A percentile compares a stretch with the other conserved stretches of the same genome.
phyloP scores from a whole-genome alignment of 2,797 vertebrate species.

The Microchirus variegatus region DNA sequence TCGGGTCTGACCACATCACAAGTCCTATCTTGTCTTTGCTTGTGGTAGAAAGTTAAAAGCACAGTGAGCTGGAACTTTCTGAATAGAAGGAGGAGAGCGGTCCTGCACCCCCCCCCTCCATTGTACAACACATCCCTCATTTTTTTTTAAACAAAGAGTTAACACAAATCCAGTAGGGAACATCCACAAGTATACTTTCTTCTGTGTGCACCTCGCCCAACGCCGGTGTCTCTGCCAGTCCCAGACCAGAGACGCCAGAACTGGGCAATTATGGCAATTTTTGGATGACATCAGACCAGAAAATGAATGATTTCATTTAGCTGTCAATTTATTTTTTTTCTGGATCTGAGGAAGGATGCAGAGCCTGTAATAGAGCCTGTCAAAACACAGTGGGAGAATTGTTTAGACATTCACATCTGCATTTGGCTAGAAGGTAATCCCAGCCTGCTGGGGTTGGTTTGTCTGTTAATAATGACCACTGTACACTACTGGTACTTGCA shows the following conservation, averaged over 20 bases:
- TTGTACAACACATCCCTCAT: slow-evolving; percentile 11
- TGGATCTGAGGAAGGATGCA: slow-evolving; percentile 57
- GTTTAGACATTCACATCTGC: slow-evolving; percentile 71
- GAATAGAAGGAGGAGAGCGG: slow-evolving; percentile 47
- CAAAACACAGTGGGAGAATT: slow-evolving; percentile 71
- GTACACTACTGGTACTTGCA: slow-evolving; percentile 47
- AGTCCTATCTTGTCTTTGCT: slow-evolving; percentile 61
- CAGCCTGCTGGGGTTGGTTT: slow-evolving; percentile 51
- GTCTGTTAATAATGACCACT: slow-evolving; percentile 74
- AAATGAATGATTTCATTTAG: slow-evolving; percentile 83
- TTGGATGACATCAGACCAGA: slow-evolving; percentile 82
- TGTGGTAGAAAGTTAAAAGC: slow-evolving; percentile 55
- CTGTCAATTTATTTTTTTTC: slow-evolving; percentile 64
- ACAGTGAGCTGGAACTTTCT: slow-evolving; percentile 43
- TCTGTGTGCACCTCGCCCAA: slow-evolving; percentile 65
- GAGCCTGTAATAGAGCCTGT: slow-evolving; percentile 76
- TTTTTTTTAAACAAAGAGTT: slow-evolving; percentile 52
- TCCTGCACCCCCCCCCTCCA: slow-evolving; percentile 38
- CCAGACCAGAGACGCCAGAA: slow-evolving; percentile 78
- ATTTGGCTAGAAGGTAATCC: slow-evolving; percentile 68
- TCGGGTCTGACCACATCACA: slow-evolving; percentile 76
- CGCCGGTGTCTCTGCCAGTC: slow-evolving; percentile 67
- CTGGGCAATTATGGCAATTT: slow-evolving; percentile 78
- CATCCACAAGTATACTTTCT: slow-evolving; percentile 55
- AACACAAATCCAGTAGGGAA: slow-evolving; percentile 33